Conservation (phyloP, 2,113 vertebrate species). For the Muntiacus reevesi region DNA sequence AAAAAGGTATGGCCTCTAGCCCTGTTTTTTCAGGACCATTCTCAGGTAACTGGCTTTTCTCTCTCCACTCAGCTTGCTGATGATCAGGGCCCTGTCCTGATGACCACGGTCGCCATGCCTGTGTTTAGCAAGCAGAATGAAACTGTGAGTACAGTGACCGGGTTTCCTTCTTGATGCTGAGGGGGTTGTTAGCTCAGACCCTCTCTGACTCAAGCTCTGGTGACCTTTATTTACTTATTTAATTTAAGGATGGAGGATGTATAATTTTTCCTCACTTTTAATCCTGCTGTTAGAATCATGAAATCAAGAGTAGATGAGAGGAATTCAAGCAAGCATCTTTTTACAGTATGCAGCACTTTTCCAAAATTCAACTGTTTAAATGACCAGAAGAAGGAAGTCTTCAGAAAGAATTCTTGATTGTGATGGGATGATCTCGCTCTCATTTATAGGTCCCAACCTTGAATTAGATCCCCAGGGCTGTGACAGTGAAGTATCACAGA, state of each 20-base stretch:
- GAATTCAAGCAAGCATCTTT: not conserved
- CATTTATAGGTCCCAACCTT: not conserved
- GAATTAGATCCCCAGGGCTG: not conserved
- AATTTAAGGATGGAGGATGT: not conserved
- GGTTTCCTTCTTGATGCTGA: not conserved
- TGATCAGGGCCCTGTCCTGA: slow-evolving; percentile 91
- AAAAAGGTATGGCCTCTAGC: not conserved
- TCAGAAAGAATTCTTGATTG: not conserved
- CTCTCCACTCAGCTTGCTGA: slow-evolving; percentile 87
- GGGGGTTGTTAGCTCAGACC: not conserved
- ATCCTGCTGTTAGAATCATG: not conserved
- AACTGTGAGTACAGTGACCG: slow-evolving; percentile 88
- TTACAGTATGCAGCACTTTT: not conserved
- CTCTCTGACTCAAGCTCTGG: not conserved
- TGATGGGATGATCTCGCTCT: not conserved
- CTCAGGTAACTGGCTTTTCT: slow-evolving; percentile 24
- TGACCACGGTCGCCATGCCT: slow-evolving; percentile 99
- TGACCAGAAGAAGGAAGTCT: not conserved
- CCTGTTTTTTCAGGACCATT: no score
- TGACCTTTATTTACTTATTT: not conserved
- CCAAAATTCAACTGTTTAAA: not conserved
- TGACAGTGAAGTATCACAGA: not conserved
- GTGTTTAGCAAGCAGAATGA: slow-evolving; percentile 99
- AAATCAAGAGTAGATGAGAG: not conserved
- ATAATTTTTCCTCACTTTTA: not conserved